phyloP scores from a whole-genome alignment of 2,113 vertebrate genomes.

The Erinaceus europaeus region DNA sequence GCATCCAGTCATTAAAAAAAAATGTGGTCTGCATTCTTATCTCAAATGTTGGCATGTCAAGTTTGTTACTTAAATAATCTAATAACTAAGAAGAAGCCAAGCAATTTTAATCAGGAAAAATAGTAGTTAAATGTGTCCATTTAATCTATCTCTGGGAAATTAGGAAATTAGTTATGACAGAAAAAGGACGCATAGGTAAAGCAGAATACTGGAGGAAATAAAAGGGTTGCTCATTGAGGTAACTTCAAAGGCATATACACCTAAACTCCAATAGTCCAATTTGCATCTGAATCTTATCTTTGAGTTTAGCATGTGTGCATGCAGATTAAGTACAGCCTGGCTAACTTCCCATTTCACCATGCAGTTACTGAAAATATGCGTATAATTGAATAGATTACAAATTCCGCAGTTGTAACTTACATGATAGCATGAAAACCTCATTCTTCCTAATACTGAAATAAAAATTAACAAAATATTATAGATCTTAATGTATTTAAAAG shows the following conservation, averaged over 20 bases:
- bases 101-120: constrained; percentile 4
- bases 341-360: not conserved
- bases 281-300: constrained; percentile 45
- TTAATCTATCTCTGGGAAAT: constrained; percentile 54
- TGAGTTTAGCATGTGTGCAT: constrained; percentile 5
- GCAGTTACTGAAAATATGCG: constrained; percentile 57
- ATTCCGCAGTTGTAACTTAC: constrained; percentile 20
- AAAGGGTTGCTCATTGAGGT: constrained; percentile 17
- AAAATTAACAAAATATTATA: not conserved
- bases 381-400: constrained; percentile 47
- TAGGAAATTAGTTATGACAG: constrained; percentile 25
- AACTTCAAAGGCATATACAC: constrained; percentile 45
- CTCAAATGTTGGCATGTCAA: not conserved
- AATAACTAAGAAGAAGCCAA: not conserved
- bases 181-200: constrained; percentile 23
- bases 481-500: not conserved
- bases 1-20: not conserved
- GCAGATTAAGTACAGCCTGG: constrained; percentile 12
- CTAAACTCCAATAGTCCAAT: not conserved
- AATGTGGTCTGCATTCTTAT: not conserved
- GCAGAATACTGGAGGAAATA: constrained; percentile 24
- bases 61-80: not conserved
- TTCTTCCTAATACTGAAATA: constrained; percentile 31
- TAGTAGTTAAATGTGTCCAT: constrained; percentile 21
- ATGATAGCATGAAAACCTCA: not conserved